A percentile compares a stretch with the other conserved stretches of the same genome.
These are phyloP conservation scores for Odontophorus gujanensis DNA, from an alignment of 2,113 vertebrate species.

Conservation along the genomic window DNA sequence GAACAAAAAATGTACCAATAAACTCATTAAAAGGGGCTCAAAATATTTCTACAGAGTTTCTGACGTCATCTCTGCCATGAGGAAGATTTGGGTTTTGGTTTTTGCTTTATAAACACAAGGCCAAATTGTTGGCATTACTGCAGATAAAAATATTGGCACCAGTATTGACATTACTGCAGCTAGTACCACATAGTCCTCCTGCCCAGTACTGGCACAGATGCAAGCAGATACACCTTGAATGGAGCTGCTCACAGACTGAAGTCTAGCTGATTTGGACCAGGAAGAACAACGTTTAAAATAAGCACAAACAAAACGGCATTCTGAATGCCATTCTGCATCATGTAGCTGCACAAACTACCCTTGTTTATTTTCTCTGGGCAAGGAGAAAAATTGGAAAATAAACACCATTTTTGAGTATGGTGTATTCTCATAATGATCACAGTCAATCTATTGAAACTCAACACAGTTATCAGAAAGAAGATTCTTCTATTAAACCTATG, in stretches of 20 bases:
- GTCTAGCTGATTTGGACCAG: slow-evolving; percentile 29
- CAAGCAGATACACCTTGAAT: slow-evolving; percentile 62
- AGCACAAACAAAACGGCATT: slow-evolving; percentile 15
- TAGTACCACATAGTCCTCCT: slow-evolving; percentile 20
- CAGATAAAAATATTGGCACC: slow-evolving; percentile 57
- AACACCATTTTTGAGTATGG: neutral
- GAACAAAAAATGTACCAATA: neutral
- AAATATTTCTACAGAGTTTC: neutral
- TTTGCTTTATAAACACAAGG: slow-evolving; percentile 31
- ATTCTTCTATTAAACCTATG: neutral
- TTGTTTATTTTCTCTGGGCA: neutral
- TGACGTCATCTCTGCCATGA: neutral
- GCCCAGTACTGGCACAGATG: slow-evolving; percentile 31
- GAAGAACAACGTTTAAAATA: slow-evolving; percentile 37
- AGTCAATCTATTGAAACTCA: neutral
- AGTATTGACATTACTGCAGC: slow-evolving; percentile 27
- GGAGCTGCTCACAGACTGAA: slow-evolving; percentile 18
- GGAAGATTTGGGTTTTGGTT: neutral
- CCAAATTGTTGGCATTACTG: slow-evolving; percentile 14
- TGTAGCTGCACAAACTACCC: slow-evolving; percentile 5
- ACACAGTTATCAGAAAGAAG: neutral
- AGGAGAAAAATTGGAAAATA: slow-evolving; percentile 41
- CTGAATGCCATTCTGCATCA: slow-evolving; percentile 6
- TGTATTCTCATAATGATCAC: neutral
- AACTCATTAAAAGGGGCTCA: neutral